A percentile compares a stretch with the other conserved stretches of the same genome.
Conservation (phyloP, 2,113 vertebrate genomes). For the Opisthocomus hoazin region DNA sequence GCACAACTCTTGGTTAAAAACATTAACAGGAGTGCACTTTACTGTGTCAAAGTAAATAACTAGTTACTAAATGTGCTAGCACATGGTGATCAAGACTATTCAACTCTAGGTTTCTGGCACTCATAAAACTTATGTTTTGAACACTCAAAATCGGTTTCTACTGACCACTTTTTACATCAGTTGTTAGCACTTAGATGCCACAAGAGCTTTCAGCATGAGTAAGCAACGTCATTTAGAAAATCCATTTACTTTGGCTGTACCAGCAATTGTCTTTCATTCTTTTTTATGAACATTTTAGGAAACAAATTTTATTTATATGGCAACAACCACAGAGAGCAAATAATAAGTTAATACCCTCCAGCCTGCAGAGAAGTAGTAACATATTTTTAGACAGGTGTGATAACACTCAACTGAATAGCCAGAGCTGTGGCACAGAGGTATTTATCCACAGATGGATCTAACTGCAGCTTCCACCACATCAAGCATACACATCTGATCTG, state of each 20-base stretch:
- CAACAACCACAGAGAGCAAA: not conserved
- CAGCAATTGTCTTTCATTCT: not conserved
- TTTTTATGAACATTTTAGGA: not conserved
- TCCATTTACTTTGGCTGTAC: slow-evolving; percentile 1
- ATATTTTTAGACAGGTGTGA: not conserved
- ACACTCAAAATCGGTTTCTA: not conserved
- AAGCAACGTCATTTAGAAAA: slow-evolving; percentile 26
- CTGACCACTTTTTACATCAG: not conserved
- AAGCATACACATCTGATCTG: not conserved
- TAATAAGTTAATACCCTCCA: not conserved
- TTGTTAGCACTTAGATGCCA: slow-evolving; percentile 13
- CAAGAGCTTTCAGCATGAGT: slow-evolving; percentile 34
- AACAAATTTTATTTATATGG: not conserved
- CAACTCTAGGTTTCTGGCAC: not conserved
- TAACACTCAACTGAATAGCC: not conserved
- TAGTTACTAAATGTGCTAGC: not conserved
- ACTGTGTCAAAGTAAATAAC: not conserved
- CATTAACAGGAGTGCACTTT: not conserved
- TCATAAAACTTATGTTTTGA: not conserved
- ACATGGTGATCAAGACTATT: not conserved
- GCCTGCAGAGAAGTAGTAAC: not conserved
- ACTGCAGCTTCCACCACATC: not conserved
- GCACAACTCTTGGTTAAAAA: not conserved
- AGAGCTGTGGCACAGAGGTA: not conserved
- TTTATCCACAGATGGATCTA: not conserved